Conservation (phyloP, 92 coral and sea anemone genomes). For the Galaxea fascicularis region DNA sequence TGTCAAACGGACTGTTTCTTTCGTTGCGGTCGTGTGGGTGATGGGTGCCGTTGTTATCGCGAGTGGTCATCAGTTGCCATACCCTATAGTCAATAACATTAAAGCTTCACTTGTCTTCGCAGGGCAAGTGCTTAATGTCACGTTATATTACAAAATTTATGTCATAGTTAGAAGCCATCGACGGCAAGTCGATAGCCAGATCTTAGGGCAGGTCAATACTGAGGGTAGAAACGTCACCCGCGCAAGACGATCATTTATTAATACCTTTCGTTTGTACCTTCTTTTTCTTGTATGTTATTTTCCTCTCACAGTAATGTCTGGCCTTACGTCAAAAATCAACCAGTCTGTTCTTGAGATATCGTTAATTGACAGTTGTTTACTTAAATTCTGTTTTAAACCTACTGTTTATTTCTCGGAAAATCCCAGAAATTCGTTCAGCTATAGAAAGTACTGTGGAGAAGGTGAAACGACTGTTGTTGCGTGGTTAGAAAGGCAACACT, state of each 20-base stretch:
- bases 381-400: background rate
- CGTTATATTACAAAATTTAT: background rate
- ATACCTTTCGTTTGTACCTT: background rate
- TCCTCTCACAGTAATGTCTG: background rate
- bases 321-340: background rate
- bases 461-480: background rate
- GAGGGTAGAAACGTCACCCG: background rate
- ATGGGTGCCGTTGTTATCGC: background rate
- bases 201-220: too few species aligned
- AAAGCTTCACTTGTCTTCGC: background rate
- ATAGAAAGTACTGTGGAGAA: background rate
- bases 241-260: background rate
- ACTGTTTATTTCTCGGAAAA: background rate
- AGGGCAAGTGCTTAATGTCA: background rate
- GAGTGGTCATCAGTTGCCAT: too few species aligned
- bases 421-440: background rate
- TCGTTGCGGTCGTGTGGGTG: background rate
- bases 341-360: background rate
- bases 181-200: background rate
- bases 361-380: background rate
- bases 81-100: background rate
- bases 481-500: background rate
- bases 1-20: background rate
- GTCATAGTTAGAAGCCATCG: conserved; percentile 1
- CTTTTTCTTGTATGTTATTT: background rate